Base-by-base conservation (phyloP, 2,797 vertebrate species). In the Myoxocephalus aenaeus region DNA sequence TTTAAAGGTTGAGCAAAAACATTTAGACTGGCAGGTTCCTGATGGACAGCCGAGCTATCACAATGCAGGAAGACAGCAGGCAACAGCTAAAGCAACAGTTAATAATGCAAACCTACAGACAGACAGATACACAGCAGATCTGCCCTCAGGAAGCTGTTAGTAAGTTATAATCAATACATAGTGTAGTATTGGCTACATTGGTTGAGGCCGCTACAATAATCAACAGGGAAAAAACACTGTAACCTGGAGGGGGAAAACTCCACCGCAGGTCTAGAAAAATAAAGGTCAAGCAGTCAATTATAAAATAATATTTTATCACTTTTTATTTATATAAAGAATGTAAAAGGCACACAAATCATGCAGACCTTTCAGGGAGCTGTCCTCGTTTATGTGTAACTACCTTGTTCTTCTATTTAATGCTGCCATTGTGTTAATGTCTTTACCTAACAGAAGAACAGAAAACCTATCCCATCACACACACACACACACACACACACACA, bases 341-440 rank as follows among this genome's bases (percentile, higher is more conserved):
- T 36, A 36, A 11, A 32, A 58, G 22, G 27, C 34, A 7, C n/a
- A 38, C 9, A 65, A 42, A 58, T 44, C 7, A 71, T 63, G 1
- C 20, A 53, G 14, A 75, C 9, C 53, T 48, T 56, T 22, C 22
- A 68, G 25, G n/a, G 20, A 42, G 3, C 22, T 5, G 14, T 58
- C 29, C 3, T 46, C 14, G n/a, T 56, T 18, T 54, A 7, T 0
- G 0, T 57, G n/a, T 46, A 71, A 71, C 38, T 46, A 54, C n/a
- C 14, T 53, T 42, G 27, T 46, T 56, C 46, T 64, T 17, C 36
- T 7, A 13, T 72, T 71, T 53, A 51, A 62, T 2, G 14, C 56
- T 20, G 25, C 11, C n/a, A 44, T 38, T 75, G 70, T 80, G 29
- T 56, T 32, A 25, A 74, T 61, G 32, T 62, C 48, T 54, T 67